Evolutionary conservation across 2,113 vertebrate genomes (phyloP).

Genomic region (Halichoeres trimaculatus): DNA sequence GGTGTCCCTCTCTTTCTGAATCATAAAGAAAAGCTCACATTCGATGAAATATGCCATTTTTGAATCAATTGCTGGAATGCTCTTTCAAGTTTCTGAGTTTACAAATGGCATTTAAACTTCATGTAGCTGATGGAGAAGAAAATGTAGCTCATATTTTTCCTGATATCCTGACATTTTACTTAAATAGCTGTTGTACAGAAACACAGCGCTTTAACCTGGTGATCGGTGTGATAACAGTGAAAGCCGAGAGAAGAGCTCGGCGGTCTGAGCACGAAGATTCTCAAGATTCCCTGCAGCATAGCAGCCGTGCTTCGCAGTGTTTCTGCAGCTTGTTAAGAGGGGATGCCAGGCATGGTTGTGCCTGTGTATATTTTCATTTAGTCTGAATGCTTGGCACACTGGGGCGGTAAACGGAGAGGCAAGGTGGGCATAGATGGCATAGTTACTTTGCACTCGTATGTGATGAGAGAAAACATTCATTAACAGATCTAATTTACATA

Average conservation of each 20-base stretch:
- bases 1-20: too few relatives aligned
- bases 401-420: conserved; percentile 87
- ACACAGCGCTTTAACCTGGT: conserved; percentile 11
- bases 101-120: neutral
- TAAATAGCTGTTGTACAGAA: conserved; percentile 9
- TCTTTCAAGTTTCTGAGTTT: neutral
- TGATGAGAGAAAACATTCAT: conserved; percentile 91
- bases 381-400: conserved; percentile 94
- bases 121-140: conserved; percentile 11
- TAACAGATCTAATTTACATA: conserved; percentile 87
- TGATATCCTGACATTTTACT: conserved; percentile 25
- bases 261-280: conserved; percentile 88
- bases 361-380: conserved; percentile 96
- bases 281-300: conserved; percentile 93
- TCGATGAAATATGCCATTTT: neutral
- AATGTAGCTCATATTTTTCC: conserved; percentile 9
- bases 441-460: conserved; percentile 82
- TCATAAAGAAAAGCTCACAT: neutral
- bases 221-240: conserved; percentile 58
- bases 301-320: conserved; percentile 89
- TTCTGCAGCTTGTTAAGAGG: conserved; percentile 95
- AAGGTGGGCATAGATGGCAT: conserved; percentile 90
- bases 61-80: conserved; percentile 23
- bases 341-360: conserved; percentile 90
- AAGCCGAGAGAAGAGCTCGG: conserved; percentile 69